Base-by-base conservation (phyloP, 1,140 invertebrate species). In the Leptopilina clavipes region DNA sequence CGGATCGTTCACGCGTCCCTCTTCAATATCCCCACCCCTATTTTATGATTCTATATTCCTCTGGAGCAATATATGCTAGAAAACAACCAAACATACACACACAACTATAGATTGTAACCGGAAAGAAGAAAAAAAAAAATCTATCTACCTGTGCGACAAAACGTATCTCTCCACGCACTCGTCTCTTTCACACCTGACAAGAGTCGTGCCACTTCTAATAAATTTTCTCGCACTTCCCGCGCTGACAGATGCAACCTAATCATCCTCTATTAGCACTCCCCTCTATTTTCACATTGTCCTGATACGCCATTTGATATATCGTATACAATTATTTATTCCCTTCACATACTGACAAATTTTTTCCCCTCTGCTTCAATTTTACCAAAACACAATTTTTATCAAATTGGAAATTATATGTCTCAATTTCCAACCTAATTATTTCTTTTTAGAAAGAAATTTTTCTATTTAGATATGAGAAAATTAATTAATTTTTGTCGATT, bases 1-100 rank as follows among this genome's bases (percentile, higher is more conserved):
- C 75, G 72, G 65, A 80, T 65, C 75, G 72, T 71, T 44, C 48
- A 52, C 65, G 31, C 70, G 45, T 75, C 72, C 44, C 48, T 76
- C 74, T 40, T 74, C 70, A 40, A 40, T 40, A 40, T 65, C 31
- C 70, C 12, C 71, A 12, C 72, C 7, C 17, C 31, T 2, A 22
- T 48, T 43, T 56, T 78, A 22, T 45, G 7, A 18, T 43, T 45
- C 76, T 76, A 31, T 31, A 31, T 31, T 2, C n/a, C 25, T 31
- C 25, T 31, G 25, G 25, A 31, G 25, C 25, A 31, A 31, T 31
- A 31, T 31, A 31, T 31, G 1, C 25, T 2, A 2, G 5, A 1
- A 31, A 5, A 31, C 25, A 31, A n/a, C n/a, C 25, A 31, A 2
- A 31, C 5, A 31, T 44, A 40, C n/a, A 54, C 6, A 9, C 37